Evolutionary conservation across 2,797 vertebrate genomes (phyloP).

Genomic region (Anniella stebbinsi): DNA sequence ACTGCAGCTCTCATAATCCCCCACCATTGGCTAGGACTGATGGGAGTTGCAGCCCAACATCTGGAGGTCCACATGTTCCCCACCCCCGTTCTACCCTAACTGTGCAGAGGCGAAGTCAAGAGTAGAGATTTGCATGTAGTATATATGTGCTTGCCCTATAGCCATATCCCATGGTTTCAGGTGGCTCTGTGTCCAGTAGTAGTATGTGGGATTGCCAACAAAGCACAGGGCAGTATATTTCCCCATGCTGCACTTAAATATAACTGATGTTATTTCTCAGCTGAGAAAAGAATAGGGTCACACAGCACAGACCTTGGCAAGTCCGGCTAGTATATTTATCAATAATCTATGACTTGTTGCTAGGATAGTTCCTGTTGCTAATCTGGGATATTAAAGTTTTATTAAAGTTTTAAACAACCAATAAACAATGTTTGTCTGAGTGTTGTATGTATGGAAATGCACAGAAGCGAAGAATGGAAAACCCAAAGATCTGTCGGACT

Average conservation of each 20-base stretch:
- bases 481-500: too few species aligned
- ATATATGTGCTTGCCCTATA: neutral
- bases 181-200: neutral
- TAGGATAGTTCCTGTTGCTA: constrained; percentile 6
- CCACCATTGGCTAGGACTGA: too few species aligned
- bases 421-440: neutral
- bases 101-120: rapidly evolving
- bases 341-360: neutral
- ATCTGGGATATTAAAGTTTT: constrained; percentile 46
- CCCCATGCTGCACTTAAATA: neutral
- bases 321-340: neutral
- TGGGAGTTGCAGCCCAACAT: too few species aligned
- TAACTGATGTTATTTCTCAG: neutral
- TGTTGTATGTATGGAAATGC: neutral
- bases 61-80: too few species aligned
- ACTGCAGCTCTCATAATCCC: too few species aligned
- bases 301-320: neutral
- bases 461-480: neutral
- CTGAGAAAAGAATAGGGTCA: neutral
- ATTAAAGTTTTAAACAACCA: constrained; percentile 25
- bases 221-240: neutral
- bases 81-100: neutral
- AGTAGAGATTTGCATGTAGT: rapidly evolving
- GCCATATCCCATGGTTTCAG: neutral
- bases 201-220: neutral